Evolutionary conservation across 2,888 invertebrate species (phyloP).

Genomic region (Cloeon dipterum): DNA sequence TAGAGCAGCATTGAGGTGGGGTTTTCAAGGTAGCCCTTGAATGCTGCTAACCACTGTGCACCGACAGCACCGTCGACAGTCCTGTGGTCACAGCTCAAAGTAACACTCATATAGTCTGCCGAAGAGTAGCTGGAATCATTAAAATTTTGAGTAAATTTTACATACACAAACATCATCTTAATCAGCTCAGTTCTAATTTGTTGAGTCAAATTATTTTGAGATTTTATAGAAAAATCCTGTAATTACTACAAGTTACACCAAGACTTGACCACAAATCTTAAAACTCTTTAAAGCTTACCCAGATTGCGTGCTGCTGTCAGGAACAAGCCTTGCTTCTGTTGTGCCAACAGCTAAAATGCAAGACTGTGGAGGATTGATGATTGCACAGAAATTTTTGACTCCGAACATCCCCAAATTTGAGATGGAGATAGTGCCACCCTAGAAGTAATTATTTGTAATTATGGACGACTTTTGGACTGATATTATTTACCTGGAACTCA

Average conservation of each 20-base stretch:
- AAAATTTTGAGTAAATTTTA: too few species aligned
- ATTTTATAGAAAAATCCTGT: too few species aligned
- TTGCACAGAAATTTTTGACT: constrained; percentile 70
- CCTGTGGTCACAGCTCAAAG: constrained; percentile 90
- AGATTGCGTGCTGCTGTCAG: constrained; percentile 41
- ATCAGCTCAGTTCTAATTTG: too few species aligned
- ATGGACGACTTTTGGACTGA: background rate
- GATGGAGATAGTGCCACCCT: constrained; percentile 83
- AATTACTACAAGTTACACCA: too few species aligned
- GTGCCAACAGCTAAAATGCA: constrained; percentile 82
- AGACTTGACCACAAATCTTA: too few species aligned
- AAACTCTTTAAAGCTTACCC: too few species aligned
- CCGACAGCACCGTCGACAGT: constrained; percentile 97
- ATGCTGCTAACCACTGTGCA: constrained; percentile 82
- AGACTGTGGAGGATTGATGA: constrained; percentile 91
- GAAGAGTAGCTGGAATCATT: constrained; percentile 36
- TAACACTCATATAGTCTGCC: constrained; percentile 64
- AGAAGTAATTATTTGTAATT: constrained; percentile 9
- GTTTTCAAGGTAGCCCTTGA: constrained; percentile 72
- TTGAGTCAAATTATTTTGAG: too few species aligned
- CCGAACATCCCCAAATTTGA: constrained; percentile 93
- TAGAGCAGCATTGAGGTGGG: constrained; percentile 87
- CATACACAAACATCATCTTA: too few species aligned
- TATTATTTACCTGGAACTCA: constrained; percentile 48
- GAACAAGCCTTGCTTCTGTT: constrained; percentile 46